phyloP scores from a whole-genome alignment of 2,888 invertebrate species.

The Temnothorax ravouxi region DNA sequence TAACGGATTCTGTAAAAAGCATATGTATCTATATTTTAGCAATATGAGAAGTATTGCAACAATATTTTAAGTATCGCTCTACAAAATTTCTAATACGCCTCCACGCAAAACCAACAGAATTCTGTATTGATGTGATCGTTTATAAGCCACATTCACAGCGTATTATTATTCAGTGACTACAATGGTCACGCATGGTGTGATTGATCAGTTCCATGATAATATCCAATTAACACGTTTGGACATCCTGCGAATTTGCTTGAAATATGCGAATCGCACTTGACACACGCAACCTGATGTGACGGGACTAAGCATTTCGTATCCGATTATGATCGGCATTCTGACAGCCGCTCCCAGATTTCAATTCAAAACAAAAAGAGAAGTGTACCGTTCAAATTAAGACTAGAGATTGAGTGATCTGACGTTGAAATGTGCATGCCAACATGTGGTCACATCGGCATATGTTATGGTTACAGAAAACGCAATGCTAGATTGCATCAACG shows the following conservation, averaged over 20 bases:
- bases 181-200: neutral
- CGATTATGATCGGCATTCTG: slow-evolving; percentile 44
- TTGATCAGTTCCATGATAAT: neutral
- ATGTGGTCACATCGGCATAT: neutral
- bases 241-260: neutral
- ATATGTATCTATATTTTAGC: neutral
- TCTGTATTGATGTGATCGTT: neutral
- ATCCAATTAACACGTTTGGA: slow-evolving; percentile 35
- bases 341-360: slow-evolving; percentile 54
- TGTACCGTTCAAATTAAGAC: slow-evolving; percentile 27
- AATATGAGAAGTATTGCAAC: too few relatives aligned
- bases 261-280: slow-evolving; percentile 32
- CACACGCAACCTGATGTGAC: slow-evolving; percentile 48
- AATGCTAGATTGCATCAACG: slow-evolving; percentile 2
- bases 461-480: neutral
- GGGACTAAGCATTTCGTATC: slow-evolving; percentile 55
- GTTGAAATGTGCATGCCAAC: neutral
- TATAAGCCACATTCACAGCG: neutral
- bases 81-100: too few relatives aligned
- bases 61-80: too few relatives aligned
- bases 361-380: slow-evolving; percentile 58
- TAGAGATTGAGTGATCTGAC: neutral
- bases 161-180: neutral
- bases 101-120: neutral
- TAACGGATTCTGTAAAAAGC: neutral